phyloP scores from a whole-genome alignment of 2,888 invertebrate genomes.

The Perdita meconis region DNA sequence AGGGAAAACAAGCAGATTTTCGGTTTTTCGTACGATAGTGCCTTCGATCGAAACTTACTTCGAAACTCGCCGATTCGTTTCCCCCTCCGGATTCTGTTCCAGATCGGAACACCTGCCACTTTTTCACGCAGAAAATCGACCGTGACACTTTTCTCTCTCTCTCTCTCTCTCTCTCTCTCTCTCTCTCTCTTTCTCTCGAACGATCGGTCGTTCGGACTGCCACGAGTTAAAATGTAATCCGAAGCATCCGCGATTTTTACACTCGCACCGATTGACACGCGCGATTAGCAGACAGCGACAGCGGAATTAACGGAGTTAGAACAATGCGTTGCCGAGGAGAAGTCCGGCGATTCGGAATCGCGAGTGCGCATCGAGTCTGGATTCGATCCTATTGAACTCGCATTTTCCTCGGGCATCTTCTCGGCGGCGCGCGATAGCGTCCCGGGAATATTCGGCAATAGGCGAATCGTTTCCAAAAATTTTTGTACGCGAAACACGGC shows the following conservation, averaged over 20 bases:
- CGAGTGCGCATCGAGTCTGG: no score
- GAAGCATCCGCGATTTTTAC: constrained; percentile 8
- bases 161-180: neutral
- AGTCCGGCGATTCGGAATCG: no score
- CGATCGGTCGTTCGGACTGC: neutral
- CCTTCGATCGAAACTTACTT: constrained; percentile 61
- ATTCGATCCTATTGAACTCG: no score
- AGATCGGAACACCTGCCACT: neutral
- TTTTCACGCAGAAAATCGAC: neutral
- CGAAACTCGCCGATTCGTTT: constrained; percentile 27
- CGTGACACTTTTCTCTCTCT: no score
- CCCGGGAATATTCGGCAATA: no score
- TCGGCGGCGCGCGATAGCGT: no score
- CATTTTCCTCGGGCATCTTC: no score
- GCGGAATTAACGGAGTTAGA: no score
- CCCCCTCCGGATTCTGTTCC: neutral
- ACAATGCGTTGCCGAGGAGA: no score
- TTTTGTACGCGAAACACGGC: no score
- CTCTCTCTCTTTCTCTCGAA: neutral
- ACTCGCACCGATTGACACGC: neutral
- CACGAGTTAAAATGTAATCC: neutral
- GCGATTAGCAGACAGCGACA: neutral
- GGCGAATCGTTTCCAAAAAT: no score
- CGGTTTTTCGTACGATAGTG: constrained; percentile 60
- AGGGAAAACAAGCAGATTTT: constrained; percentile 27